A percentile compares a stretch with the other conserved stretches of the same genome.
These are phyloP conservation scores for Ptycholaimellus sp. DNA, from an alignment of 2,888 invertebrate species.

Conservation along the genomic window DNA sequence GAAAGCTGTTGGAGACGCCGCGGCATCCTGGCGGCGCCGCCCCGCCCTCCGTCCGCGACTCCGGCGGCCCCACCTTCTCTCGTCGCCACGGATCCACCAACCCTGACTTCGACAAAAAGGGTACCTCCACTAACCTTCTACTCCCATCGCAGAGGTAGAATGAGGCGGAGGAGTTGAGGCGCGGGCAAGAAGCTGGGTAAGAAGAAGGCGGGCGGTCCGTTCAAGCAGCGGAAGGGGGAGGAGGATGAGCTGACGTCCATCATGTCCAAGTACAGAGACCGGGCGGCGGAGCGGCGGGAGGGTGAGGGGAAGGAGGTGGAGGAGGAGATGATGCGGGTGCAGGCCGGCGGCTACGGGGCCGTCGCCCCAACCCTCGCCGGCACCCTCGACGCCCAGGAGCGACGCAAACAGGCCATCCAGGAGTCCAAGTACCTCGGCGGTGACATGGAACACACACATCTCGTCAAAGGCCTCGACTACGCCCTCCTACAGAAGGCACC, in stretches of 20 bases:
- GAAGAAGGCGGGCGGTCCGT: background rate
- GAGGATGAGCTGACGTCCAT: constrained; percentile 18
- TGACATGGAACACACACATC: constrained; percentile 99
- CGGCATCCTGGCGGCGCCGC: constrained; percentile 27
- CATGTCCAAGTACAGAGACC: constrained; percentile 24
- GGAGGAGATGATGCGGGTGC: constrained; percentile 45
- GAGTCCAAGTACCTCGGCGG: constrained; percentile 99
- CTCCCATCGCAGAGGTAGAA: too few relatives aligned
- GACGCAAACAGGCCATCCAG: constrained; percentile 72
- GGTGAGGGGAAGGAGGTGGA: constrained; percentile 42
- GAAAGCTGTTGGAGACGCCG: constrained; percentile 81
- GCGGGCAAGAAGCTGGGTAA: too few relatives aligned
- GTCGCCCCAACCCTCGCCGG: constrained; percentile 47
- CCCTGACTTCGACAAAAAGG: too few relatives aligned
- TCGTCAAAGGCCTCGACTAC: constrained; percentile 89
- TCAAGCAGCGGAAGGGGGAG: constrained; percentile 11
- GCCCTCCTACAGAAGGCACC: constrained; percentile 65
- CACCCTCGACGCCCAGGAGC: constrained; percentile 62
- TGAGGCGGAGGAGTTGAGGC: too few relatives aligned
- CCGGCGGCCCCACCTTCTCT: background rate
- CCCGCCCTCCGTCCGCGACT: background rate
- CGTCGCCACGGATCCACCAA: too few relatives aligned
- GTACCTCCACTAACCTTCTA: too few relatives aligned
- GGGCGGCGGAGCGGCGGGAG: constrained; percentile 39
- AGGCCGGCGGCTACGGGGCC: constrained; percentile 62